Evolutionary conservation across 2,113 vertebrate genomes (phyloP).

Genomic region (Galeopterus variegatus): DNA sequence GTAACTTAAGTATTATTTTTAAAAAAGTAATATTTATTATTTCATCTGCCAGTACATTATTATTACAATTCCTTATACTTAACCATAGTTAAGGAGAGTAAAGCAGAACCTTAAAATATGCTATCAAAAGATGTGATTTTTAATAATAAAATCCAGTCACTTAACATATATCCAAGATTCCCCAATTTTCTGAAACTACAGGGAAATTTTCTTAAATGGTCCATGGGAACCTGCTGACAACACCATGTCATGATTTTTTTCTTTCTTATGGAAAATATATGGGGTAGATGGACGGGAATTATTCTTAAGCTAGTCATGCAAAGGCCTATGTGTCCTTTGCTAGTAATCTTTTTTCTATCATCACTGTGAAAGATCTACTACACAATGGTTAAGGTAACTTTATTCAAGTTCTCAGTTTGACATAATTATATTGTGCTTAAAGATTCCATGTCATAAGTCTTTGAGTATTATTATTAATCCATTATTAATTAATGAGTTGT

Average conservation of each 20-base stretch:
- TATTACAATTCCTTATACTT: background rate
- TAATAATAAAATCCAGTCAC: background rate
- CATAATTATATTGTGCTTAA: background rate
- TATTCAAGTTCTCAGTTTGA: background rate
- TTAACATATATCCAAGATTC: background rate
- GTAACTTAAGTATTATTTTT: background rate
- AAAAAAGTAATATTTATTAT: background rate
- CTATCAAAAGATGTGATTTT: background rate
- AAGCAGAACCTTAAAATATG: background rate
- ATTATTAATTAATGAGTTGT: background rate
- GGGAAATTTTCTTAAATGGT: background rate
- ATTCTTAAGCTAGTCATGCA: background rate
- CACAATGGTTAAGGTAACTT: accelerated
- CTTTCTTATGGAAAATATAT: background rate
- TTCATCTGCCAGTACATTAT: background rate
- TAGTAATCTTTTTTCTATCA: background rate
- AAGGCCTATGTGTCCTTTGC: background rate
- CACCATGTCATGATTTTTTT: background rate
- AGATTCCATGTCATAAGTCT: background rate
- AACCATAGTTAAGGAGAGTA: background rate
- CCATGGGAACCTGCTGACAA: background rate
- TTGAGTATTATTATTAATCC: background rate
- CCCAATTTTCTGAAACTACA: background rate
- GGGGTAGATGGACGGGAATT: background rate
- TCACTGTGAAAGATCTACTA: background rate